Evolutionary conservation across 1,140 invertebrate species (phyloP).

Genomic region (Drosophila carrolli): DNA sequence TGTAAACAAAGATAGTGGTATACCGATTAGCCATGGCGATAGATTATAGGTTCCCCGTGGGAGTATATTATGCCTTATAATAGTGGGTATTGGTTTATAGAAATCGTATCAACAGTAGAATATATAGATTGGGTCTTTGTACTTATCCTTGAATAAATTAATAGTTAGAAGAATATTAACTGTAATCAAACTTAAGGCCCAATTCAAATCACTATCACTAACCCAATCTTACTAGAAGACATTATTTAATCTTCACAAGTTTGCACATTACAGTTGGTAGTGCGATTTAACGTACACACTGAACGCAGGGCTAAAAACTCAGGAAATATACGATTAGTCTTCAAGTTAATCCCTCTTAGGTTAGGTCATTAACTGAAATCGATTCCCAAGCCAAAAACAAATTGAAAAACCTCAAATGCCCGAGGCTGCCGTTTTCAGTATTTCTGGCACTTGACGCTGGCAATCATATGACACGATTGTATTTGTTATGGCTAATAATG

Average conservation of each 20-base stretch:
- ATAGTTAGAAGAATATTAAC: neutral
- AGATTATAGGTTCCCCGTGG: neutral
- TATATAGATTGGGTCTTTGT: too few species aligned
- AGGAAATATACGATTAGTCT: conserved; percentile 15
- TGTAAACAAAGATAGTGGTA: conserved; percentile 63
- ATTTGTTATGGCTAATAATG: conserved; percentile 30
- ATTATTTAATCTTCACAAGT: conserved; percentile 2
- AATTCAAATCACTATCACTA: neutral
- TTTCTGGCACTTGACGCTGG: conserved; percentile 16
- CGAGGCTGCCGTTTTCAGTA: conserved; percentile 28
- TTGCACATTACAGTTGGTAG: neutral
- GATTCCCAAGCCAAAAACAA: conserved; percentile 14
- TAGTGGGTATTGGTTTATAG: neutral
- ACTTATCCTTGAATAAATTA: neutral
- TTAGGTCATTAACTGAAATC: conserved; percentile 56
- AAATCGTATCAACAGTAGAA: neutral
- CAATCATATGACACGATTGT: conserved; percentile 58
- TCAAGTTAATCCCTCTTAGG: conserved; percentile 52
- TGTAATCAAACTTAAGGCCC: neutral
- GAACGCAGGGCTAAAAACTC: conserved; percentile 1
- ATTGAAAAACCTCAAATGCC: conserved; percentile 8
- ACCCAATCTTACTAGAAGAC: too few species aligned
- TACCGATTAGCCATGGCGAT: conserved; percentile 8
- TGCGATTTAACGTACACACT: neutral
- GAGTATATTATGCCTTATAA: neutral